phyloP scores from a whole-genome alignment of 1,140 invertebrate genomes.

The Drosophila sturtevanti region DNA sequence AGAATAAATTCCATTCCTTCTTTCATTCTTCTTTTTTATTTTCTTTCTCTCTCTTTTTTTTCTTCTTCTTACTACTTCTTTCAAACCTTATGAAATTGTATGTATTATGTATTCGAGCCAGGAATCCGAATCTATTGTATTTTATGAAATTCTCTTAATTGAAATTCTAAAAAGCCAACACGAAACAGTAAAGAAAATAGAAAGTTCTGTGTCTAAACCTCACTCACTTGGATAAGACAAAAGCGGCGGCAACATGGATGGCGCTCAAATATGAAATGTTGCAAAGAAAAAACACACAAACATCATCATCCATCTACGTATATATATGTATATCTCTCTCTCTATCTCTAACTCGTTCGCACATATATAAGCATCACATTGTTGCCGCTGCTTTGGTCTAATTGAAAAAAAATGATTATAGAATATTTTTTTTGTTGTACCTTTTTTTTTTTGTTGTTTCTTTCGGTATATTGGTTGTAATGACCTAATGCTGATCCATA shows the following conservation, averaged over 20 bases:
- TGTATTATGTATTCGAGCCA: constrained; percentile 16
- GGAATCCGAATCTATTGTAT: neutral
- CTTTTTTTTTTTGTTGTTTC: constrained; percentile 30
- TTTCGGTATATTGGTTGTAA: neutral
- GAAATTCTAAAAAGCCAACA: constrained; percentile 32
- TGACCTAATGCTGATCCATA: constrained; percentile 19
- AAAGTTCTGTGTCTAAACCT: constrained; percentile 62
- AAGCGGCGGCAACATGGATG: constrained; percentile 8
- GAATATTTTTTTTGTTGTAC: constrained; percentile 11
- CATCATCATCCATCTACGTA: too few species aligned
- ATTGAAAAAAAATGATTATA: neutral
- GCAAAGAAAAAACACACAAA: neutral
- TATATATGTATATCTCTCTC: too few species aligned
- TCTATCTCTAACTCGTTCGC: too few species aligned
- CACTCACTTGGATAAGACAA: neutral
- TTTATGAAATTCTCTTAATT: constrained; percentile 1
- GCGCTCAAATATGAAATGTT: neutral
- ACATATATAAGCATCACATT: neutral
- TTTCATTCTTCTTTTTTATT: neutral
- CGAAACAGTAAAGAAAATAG: constrained; percentile 78
- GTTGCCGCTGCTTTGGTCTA: neutral
- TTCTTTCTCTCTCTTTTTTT: neutral
- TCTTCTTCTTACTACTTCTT: too few species aligned
- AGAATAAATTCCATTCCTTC: neutral
- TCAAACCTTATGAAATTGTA: constrained; percentile 17